These are phyloP conservation scores for Erpobdella octoculata DNA, from an alignment of 2,888 invertebrate species.

Conservation along the genomic window DNA sequence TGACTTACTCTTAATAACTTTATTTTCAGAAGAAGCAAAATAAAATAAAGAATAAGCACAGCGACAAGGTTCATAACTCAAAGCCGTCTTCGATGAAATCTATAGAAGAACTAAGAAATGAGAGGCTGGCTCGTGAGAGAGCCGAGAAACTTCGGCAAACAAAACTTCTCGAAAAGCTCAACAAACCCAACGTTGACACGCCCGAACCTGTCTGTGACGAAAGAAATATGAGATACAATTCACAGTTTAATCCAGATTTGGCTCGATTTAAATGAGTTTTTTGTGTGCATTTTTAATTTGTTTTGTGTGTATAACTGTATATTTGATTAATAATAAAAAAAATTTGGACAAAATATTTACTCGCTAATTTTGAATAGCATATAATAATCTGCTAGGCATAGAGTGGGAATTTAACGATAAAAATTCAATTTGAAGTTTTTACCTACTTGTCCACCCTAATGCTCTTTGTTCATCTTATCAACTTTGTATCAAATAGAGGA, in stretches of 20 bases:
- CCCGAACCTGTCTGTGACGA: conserved; percentile 39
- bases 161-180: background rate
- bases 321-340: no score
- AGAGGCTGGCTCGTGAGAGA: conserved; percentile 67
- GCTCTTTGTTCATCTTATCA: no score
- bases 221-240: conserved; percentile 77
- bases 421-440: no score
- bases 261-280: background rate
- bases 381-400: no score
- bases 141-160: conserved; percentile 4
- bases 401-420: no score
- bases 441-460: no score
- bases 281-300: no score
- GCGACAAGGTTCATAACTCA: no score
- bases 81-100: background rate
- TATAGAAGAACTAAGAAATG: conserved; percentile 62
- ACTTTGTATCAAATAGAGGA: no score
- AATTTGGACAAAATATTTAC: no score
- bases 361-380: no score
- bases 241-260: conserved; percentile 80
- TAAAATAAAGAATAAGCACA: background rate
- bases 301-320: no score
- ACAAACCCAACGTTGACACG: background rate
- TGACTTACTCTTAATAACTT: background rate
- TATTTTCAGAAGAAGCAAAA: background rate